phyloP scores from a whole-genome alignment of 2,113 vertebrate genomes.

The Cariama cristata region DNA sequence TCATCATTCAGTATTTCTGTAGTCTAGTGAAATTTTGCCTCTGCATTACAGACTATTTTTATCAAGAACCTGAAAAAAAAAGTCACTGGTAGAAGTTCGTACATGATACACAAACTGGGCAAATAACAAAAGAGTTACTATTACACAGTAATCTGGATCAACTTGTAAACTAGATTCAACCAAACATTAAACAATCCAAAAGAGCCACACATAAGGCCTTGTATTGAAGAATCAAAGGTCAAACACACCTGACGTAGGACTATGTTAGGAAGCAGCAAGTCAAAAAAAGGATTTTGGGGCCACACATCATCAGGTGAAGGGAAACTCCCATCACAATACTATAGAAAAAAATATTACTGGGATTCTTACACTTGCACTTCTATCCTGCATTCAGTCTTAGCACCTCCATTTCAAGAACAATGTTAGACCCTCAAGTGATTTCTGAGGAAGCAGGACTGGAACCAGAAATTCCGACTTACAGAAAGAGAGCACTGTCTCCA shows the following conservation, averaged over 20 bases:
- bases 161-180: constrained; percentile 2
- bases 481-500: neutral
- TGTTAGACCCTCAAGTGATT: neutral
- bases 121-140: neutral
- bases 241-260: neutral
- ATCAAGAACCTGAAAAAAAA: neutral
- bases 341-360: neutral
- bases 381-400: neutral
- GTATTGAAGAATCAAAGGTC: neutral
- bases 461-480: neutral
- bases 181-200: constrained; percentile 34
- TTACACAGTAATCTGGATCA: neutral
- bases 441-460: neutral
- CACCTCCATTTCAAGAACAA: neutral
- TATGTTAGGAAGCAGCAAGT: neutral
- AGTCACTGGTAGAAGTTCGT: neutral
- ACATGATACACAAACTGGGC: neutral
- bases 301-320: neutral
- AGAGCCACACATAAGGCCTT: neutral
- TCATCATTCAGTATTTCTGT: neutral
- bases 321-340: neutral
- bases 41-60: neutral
- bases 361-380: neutral
- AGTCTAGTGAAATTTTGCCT: neutral
- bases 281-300: neutral